Evolutionary conservation across 2,888 invertebrate genomes (phyloP), one percentile per base, ranked within the genome.

Genomic region (Drosophila parthenogenetica): DNA sequence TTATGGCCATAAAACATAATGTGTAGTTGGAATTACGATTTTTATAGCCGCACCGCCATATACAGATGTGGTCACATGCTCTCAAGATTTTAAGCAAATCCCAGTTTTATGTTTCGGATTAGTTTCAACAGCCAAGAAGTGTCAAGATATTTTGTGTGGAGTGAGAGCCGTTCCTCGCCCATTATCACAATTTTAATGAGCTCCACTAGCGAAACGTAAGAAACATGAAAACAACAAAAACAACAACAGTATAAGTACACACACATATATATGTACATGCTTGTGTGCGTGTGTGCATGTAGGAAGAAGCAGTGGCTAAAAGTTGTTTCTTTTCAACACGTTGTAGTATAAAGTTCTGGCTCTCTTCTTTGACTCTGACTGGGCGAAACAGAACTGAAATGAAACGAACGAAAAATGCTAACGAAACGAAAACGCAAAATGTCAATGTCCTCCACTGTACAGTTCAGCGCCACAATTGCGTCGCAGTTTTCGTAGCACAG

Each of bases 371-470:
- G 67, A 61, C 17, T 35, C 29, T 29, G 29, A 29, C 29, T 29
- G 43, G 48, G 77, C 71, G 81, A 81, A 77, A 80, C 87, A 8
- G 22, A 22, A 25, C 45, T 1, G 51, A 39, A 39, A 39, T 13
- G 19, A 22, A 76, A 69, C 77, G 77, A 90, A 69, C 84, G 89
- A 90, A 90, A 89, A 87, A 81, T 78, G 87, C 80, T 78, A 88
- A 85, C 87, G 89, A 90, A 90, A 90, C 88, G 81, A 84, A 89
- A 90, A 83, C 85, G 90, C 90, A 89, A 91, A 90, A 91, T 91
- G 90, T 91, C 90, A 90, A 90, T 91, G 90, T 90, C 90, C 90
- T 91, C 90, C 82, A 81, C 89, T 81, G 77, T 81, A 81, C 89
- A 89, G 84, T 86, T 76, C 84, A 84, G 84, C 87, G 84, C 79